Base-by-base conservation (phyloP, 2,888 invertebrate genomes). In the Eutolmus rufibarbis region DNA sequence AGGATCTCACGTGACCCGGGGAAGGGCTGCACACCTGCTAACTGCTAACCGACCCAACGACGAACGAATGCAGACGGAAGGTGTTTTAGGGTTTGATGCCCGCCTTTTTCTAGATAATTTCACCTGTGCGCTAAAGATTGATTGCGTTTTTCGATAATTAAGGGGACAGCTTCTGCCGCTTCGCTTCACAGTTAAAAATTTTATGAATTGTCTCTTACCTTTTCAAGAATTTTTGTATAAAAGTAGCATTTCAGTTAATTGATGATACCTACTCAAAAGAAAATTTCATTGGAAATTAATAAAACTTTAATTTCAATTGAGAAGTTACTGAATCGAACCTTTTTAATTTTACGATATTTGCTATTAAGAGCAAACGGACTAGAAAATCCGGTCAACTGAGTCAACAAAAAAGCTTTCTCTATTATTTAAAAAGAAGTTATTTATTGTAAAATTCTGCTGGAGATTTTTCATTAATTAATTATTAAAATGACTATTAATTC, bases 1-100 rank as follows among this genome's bases (percentile, higher is more conserved):
- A 81, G 76, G 81, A 74, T 37, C 86, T 88, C n/a, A 88, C 77
- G 86, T 86, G 87, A 84, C 66, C 82, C 86, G 77, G 40, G 46
- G 84, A 86, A 74, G 85, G 82, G 85, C 87, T 46, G 74, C 37
- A 86, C 88, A 88, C 88, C 88, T 88, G 88, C 88, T 88, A 87
- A 85, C 88, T 88, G 88, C 88, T 88, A 87, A 85, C 88, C 79
- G 40, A 19, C 23, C 12, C 1, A 23, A 19, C 56, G 56, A 19
- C 8, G 57, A 19, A 19, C 19, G 66, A 66, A 74, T 14, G 12
- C 66, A 66, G 82, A 66, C 66, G 66, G 82, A 66, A 66, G 66
- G 28, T 19, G 66, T 66, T 19, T 56, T 12, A 7, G 43, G 56
- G 81, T 28, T 19, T 56, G 19, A 14, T 82, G 23, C 19, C 37